Conservation (phyloP, 2,113 vertebrate species). For the Alosa alosa region DNA sequence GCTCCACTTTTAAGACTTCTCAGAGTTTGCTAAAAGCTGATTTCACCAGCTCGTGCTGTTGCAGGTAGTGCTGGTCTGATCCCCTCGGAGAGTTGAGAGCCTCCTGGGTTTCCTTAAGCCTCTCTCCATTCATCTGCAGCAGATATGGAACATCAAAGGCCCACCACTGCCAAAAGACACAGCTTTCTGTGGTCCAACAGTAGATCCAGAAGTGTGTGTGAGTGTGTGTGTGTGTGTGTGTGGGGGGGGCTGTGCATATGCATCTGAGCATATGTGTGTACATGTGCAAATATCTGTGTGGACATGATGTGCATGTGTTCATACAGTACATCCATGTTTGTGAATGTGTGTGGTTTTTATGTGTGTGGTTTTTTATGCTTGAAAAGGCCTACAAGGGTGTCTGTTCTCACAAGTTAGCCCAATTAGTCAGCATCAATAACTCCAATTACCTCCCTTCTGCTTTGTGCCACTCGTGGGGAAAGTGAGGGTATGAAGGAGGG, state of each 20-base stretch:
- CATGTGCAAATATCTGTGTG: background rate
- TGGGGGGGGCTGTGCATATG: too few relatives aligned
- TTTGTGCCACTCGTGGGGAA: background rate
- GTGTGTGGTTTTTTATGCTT: background rate
- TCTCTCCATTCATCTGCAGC: background rate
- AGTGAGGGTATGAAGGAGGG: slow-evolving; percentile 18
- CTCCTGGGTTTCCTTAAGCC: background rate
- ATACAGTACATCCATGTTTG: slow-evolving; percentile 6
- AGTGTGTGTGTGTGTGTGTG: background rate
- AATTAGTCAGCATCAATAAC: slow-evolving; percentile 42
- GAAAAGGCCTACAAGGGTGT: background rate
- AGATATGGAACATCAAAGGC: background rate
- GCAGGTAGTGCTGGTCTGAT: background rate
- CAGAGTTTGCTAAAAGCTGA: background rate
- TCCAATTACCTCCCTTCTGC: background rate
- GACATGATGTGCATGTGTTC: too few relatives aligned
- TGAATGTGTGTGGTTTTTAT: background rate
- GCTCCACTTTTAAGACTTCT: background rate
- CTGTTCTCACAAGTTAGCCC: slow-evolving; percentile 83
- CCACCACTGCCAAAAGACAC: background rate
- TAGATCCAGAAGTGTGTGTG: background rate
- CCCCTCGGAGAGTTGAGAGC: background rate
- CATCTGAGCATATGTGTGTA: too few relatives aligned
- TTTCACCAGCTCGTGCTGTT: background rate
- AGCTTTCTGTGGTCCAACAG: background rate